Base-by-base conservation (phyloP, 2,113 vertebrate species). In the Scopus umbretta region DNA sequence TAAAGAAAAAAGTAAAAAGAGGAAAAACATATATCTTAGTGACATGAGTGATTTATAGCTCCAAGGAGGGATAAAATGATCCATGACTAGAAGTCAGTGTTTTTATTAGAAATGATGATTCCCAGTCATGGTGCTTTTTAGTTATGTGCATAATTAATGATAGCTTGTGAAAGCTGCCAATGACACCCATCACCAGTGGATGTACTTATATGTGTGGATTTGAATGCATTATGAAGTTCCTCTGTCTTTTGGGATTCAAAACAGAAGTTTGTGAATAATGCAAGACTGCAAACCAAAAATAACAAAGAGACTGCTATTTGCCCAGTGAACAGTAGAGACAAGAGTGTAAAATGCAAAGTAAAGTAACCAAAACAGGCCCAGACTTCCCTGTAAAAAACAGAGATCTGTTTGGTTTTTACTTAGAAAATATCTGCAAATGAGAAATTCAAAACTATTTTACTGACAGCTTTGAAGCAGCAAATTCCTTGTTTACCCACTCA, bases 41-140 rank as follows among this genome's bases (percentile, higher is more conserved):
- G 94, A 92, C 81, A 82, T 30, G 65, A 95, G 82, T 85, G 93
- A 96, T 96, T 96, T 96, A 94, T 86, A 94, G 70, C 87, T 70
- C 74, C 40, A 50, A 95, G 94, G 52, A 95, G 25, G 9, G 6
- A 96, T 45, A 94, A 95, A 97, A 95, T 92, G 79, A 96, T 94
- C 91, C 92, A 96, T 95, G 94, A 92, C 88, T 97, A 86, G 27
- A 75, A 97, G 91, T 68, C 87, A 85, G 62, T 83, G 70, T 91
- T 96, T 94, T 96, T 85, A 96, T 92, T 95, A 88, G 76, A 91
- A 97, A 96, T 85, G 49, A 92, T 95, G 92, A 95, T 94, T 96
- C 80, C 66, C 65, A 95, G 85, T 65, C 94, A 91, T 27, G 62
- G 79, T 74, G 67, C 58, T 72, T 96, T 94, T 95, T 90, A 49